phyloP scores from a whole-genome alignment of 2,113 vertebrate genomes.

The Myotis lucifugus region DNA sequence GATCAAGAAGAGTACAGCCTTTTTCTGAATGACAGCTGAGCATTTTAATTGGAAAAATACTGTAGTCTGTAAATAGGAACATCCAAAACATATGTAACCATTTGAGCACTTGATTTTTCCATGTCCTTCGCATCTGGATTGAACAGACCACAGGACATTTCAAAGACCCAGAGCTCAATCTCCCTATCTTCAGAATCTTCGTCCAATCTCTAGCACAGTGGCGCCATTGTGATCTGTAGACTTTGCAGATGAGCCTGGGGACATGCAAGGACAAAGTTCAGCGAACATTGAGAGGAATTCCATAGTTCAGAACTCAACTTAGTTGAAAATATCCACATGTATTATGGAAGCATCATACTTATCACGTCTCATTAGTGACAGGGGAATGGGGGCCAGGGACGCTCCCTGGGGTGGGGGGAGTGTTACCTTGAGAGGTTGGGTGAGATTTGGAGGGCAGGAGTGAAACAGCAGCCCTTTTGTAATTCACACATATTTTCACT shows the following conservation, averaged over 20 bases:
- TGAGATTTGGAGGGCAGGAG: neutral
- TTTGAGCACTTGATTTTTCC: conserved; percentile 65
- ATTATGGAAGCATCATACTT: conserved; percentile 11
- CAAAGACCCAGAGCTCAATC: conserved; percentile 65
- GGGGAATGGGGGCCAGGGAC: neutral
- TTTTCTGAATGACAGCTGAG: neutral
- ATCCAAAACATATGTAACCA: conserved; percentile 71
- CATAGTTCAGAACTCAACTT: conserved; percentile 25
- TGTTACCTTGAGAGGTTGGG: neutral
- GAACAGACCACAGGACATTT: conserved; percentile 69
- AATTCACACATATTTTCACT: neutral
- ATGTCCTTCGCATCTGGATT: conserved; percentile 69
- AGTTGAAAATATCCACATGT: conserved; percentile 32
- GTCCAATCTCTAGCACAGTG: too few relatives aligned
- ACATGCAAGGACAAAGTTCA: neutral
- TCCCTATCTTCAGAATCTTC: too few relatives aligned
- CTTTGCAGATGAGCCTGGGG: neutral
- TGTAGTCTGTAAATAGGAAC: conserved; percentile 47
- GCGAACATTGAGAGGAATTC: neutral
- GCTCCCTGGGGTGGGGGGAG: neutral
- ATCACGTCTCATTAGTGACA: neutral
- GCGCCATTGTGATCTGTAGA: too few relatives aligned
- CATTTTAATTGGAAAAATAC: conserved; percentile 22
- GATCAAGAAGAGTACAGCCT: neutral
- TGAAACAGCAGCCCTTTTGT: conserved; percentile 19